Evolutionary conservation across 2,888 invertebrate genomes (phyloP), one percentile per base, ranked within the genome.

Genomic region (Drosophila multiciliata): DNA sequence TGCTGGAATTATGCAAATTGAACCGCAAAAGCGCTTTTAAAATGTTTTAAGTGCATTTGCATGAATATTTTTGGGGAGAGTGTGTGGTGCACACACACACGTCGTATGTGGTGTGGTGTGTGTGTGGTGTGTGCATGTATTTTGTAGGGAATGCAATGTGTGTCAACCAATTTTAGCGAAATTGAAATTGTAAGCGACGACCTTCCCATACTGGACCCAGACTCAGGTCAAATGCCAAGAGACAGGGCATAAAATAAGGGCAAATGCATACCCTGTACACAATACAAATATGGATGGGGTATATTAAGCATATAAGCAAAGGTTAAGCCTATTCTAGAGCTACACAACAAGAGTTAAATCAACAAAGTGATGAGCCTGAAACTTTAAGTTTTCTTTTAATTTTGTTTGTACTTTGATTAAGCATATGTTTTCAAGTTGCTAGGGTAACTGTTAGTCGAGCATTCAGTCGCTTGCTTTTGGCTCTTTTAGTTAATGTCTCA

Each of bases 41-140:
- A 87, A 87, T 87, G 87, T 87, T 87, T 87, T 87, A 87, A 89
- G 89, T 87, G 90, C 90, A 87, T 87, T 87, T 90, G 87, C 87
- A 89, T 90, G 89, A 86, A 90, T 87, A 90, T 90, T 85, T 84
- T 79, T 54, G 86, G 78, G 73, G 62, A 72, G 63, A 26, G 55
- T n/a, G 55, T n/a, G 38, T 12, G 26, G 69, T 62, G 36, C 73
- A 69, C 69, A 73, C 76, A 78, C 26, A 49, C 12, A 17, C 35
- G 38, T 40, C 40, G 42, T 11, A 8, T 40, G 9, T 29, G 54
- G 33, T 55, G 42, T 60, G 26, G 66, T 55, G 60, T 23, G 58
- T 26, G n/a, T 50, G 52, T 35, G 8, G 11, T 32, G 17, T 33
- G 20, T 20, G 40, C 23, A 35, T 50, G 61, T 62, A 58, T 69